Conservation (phyloP, 2,113 vertebrate genomes). For the Gorilla gorilla region DNA sequence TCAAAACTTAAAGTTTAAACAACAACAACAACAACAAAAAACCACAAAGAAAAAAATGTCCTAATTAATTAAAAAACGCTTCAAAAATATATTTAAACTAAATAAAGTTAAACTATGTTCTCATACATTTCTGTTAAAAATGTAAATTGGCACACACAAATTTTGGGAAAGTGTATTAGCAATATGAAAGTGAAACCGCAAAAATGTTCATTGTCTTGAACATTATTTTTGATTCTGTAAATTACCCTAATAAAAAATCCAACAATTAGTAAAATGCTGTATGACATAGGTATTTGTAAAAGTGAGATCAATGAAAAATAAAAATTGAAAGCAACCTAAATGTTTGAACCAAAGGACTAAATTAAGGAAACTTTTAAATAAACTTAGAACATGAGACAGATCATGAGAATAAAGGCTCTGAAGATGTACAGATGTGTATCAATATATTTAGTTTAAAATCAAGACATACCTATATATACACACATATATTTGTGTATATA, state of each 20-base stretch:
- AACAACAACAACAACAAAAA: too few species aligned
- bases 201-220: not conserved
- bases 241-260: not conserved
- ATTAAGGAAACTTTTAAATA: not conserved
- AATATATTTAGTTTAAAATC: not conserved
- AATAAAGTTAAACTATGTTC: not conserved
- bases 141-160: not conserved
- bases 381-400: not conserved
- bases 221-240: not conserved
- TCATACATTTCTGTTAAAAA: not conserved
- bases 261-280: not conserved
- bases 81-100: not conserved
- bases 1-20: too few species aligned
- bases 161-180: not conserved
- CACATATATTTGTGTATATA: not conserved
- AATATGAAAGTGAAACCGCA: not conserved
- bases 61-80: not conserved
- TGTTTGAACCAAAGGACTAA: not conserved
- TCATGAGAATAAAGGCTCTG: not conserved
- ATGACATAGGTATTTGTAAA: not conserved
- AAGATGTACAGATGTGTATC: not conserved
- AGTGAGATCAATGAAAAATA: not conserved
- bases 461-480: not conserved
- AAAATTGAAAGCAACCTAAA: not conserved
- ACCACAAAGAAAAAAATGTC: not conserved